A percentile compares a stretch with the other conserved stretches of the same genome.
phyloP scores from a whole-genome alignment of 2,888 invertebrate species.

The Netelia inedita region DNA sequence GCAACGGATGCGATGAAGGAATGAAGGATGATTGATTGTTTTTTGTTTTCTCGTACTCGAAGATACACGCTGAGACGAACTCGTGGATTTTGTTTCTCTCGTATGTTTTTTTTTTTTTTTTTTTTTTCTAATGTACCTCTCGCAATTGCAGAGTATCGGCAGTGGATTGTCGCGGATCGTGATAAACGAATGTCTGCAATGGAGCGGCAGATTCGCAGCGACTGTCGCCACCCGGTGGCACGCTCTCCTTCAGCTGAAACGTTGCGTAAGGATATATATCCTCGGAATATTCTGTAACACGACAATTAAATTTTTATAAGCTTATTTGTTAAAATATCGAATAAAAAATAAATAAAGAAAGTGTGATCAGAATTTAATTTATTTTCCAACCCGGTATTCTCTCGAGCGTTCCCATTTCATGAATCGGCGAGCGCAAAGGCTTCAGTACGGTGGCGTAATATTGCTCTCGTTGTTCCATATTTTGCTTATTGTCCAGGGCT shows the following conservation, averaged over 20 bases:
- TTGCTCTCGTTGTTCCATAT: slow-evolving; percentile 84
- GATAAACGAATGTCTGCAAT: slow-evolving; percentile 91
- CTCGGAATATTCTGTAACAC: slow-evolving; percentile 92
- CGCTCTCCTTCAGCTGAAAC: slow-evolving; percentile 92
- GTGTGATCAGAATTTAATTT: background rate
- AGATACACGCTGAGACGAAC: slow-evolving; percentile 7
- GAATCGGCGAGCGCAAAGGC: slow-evolving; percentile 84
- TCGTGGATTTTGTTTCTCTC: slow-evolving; percentile 11
- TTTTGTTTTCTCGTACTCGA: background rate
- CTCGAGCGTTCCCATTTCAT: slow-evolving; percentile 85
- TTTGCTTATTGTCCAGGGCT: slow-evolving; percentile 84
- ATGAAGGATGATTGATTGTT: slow-evolving; percentile 16
- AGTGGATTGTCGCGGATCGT: slow-evolving; percentile 92
- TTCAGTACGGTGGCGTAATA: slow-evolving; percentile 84
- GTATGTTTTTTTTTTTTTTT: slow-evolving; percentile 16
- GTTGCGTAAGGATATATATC: slow-evolving; percentile 97
- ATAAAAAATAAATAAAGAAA: background rate
- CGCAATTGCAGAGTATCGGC: slow-evolving; percentile 91
- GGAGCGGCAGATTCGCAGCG: slow-evolving; percentile 90
- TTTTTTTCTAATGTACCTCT: slow-evolving; percentile 86
- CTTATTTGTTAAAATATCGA: slow-evolving; percentile 42
- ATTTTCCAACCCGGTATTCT: slow-evolving; percentile 82
- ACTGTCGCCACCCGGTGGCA: slow-evolving; percentile 94
- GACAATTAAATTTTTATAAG: slow-evolving; percentile 30
- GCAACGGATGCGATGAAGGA: slow-evolving; percentile 18